These are phyloP conservation scores for Cryptophagus acutangulus DNA, from an alignment of 2,888 invertebrate genomes.

Conservation along the genomic window DNA sequence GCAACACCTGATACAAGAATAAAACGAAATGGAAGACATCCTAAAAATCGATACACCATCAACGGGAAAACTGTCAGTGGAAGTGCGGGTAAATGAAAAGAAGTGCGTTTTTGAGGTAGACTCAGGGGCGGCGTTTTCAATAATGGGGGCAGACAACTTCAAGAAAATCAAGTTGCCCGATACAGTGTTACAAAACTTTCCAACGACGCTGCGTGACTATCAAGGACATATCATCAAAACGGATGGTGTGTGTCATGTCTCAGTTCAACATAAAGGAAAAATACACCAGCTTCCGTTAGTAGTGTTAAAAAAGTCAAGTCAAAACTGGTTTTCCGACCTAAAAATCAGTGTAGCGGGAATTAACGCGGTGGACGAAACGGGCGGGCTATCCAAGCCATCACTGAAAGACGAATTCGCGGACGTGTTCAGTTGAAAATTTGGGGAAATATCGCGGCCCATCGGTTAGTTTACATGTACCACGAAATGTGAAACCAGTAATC, in stretches of 20 bases:
- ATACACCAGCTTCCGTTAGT: no score
- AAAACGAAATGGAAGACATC: neutral
- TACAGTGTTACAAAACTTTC: neutral
- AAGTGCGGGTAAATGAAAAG: neutral
- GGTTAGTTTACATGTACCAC: constrained; percentile 13
- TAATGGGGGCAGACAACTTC: neutral
- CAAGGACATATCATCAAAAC: neutral
- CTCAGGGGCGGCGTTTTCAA: neutral
- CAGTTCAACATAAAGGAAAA: no score
- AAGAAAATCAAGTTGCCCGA: neutral
- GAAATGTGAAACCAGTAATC: constrained; percentile 6
- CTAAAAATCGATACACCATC: neutral
- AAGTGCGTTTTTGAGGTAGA: neutral
- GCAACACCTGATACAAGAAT: neutral
- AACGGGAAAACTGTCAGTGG: neutral
- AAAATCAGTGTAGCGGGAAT: neutral
- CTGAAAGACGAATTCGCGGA: no score
- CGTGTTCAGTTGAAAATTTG: constrained; percentile 7
- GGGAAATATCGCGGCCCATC: constrained; percentile 14
- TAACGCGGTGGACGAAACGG: neutral
- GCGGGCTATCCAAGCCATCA: no score
- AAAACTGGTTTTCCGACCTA: neutral
- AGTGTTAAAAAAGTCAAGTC: no score
- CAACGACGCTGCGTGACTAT: neutral
- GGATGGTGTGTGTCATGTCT: no score